phyloP scores from a whole-genome alignment of 2,797 vertebrate species.

The Etheostoma perlongum region DNA sequence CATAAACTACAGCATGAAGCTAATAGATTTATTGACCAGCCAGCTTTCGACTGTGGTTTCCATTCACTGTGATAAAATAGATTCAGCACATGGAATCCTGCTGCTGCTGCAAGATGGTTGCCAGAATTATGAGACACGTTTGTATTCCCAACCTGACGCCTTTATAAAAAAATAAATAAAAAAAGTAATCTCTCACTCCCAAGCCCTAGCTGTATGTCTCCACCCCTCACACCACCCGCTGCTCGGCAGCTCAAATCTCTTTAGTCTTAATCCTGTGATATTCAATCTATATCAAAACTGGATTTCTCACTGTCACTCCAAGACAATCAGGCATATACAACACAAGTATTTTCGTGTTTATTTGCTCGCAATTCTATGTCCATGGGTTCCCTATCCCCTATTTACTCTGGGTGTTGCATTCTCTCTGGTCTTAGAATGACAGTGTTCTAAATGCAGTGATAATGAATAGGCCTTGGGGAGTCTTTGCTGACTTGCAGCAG shows the following conservation, averaged over 20 bases:
- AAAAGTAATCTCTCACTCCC: slow-evolving; percentile 27
- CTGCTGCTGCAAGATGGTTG: slow-evolving; percentile 44
- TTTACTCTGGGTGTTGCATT: slow-evolving; percentile 55
- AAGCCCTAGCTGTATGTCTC: slow-evolving; percentile 38
- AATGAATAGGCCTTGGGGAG: slow-evolving; percentile 73
- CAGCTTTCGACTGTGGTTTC: slow-evolving; percentile 48
- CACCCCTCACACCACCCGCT: slow-evolving; percentile 23
- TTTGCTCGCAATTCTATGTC: slow-evolving; percentile 4
- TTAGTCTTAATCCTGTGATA: slow-evolving; percentile 57
- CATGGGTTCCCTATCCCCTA: neutral
- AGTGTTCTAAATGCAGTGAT: slow-evolving; percentile 64
- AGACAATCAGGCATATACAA: slow-evolving; percentile 16
- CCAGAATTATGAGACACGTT: slow-evolving; percentile 68
- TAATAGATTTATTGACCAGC: slow-evolving; percentile 81
- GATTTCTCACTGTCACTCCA: slow-evolving; percentile 31
- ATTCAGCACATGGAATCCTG: slow-evolving; percentile 56
- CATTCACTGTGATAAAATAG: slow-evolving; percentile 57
- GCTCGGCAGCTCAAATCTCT: slow-evolving; percentile 67
- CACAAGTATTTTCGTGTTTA: slow-evolving; percentile 6
- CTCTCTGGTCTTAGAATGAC: slow-evolving; percentile 58
- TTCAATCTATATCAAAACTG: slow-evolving; percentile 44
- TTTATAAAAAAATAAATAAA: neutral
- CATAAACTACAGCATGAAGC: slow-evolving; percentile 66
- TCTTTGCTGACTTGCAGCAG: slow-evolving; percentile 72
- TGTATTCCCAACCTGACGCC: slow-evolving; percentile 61